Percentiles rank a stretch among this genome's conserved stretches.
Conservation (phyloP, 1,140 invertebrate genomes). For the Meloidogyne floridensis region DNA sequence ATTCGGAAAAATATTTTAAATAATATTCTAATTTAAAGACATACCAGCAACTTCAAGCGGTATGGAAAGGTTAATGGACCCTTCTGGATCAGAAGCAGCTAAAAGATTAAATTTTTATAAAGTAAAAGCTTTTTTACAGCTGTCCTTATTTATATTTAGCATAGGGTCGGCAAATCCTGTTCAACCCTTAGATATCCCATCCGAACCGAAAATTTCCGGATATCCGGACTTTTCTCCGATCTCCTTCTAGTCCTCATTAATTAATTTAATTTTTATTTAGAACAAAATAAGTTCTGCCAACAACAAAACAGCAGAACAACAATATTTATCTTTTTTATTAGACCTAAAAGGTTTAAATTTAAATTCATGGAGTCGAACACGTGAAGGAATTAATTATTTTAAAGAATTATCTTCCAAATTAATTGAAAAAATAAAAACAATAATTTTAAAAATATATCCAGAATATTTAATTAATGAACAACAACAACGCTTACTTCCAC, state of each 20-base stretch:
- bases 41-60: slow-evolving; percentile 15
- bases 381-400: slow-evolving; percentile 13
- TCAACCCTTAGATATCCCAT: no score
- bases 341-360: slow-evolving; percentile 7
- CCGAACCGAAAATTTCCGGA: no score
- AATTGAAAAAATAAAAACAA: slow-evolving; percentile 16
- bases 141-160: no score
- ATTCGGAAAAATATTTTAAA: background rate
- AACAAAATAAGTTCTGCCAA: background rate
- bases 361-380: slow-evolving; percentile 10
- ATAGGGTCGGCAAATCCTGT: no score
- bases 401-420: slow-evolving; percentile 17
- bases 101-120: slow-evolving; percentile 38
- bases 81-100: background rate
- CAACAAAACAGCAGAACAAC: background rate
- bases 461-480: slow-evolving; percentile 5
- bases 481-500: background rate
- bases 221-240: no score
- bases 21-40: background rate
- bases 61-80: slow-evolving; percentile 39
- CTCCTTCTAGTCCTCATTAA: no score
- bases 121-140: slow-evolving; percentile 25
- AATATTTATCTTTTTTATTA: slow-evolving; percentile 10
- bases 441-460: slow-evolving; percentile 24
- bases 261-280: slow-evolving; percentile 39